Percentiles rank a stretch among this genome's conserved stretches.
Conservation (phyloP, 2,888 invertebrate species). For the Pheosia tremula region DNA sequence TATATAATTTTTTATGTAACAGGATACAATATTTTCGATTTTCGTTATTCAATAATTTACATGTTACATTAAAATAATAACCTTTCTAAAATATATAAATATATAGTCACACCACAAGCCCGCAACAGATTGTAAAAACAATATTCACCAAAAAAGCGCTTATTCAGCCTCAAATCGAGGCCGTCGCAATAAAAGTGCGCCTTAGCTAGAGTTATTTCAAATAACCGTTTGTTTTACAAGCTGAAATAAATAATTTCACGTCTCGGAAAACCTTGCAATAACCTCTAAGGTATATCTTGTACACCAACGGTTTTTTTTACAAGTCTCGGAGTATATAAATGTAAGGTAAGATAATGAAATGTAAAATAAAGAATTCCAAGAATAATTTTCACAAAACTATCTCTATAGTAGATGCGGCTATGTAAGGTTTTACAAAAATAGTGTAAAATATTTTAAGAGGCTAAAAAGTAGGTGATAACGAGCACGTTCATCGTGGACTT, state of each 20-base stretch:
- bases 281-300: neutral
- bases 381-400: neutral
- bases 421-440: neutral
- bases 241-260: slow-evolving; percentile 7
- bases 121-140: slow-evolving; percentile 49
- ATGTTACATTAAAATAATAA: too few species aligned
- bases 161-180: slow-evolving; percentile 55
- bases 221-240: slow-evolving; percentile 19
- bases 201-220: slow-evolving; percentile 38
- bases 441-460: too few species aligned
- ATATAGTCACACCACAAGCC: neutral
- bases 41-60: too few species aligned
- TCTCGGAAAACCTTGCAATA: neutral
- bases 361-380: neutral
- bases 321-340: neutral
- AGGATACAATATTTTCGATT: too few species aligned
- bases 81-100: too few species aligned
- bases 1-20: too few species aligned
- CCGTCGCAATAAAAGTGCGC: slow-evolving; percentile 61
- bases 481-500: too few species aligned
- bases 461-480: too few species aligned
- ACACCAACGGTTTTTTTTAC: neutral
- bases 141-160: slow-evolving; percentile 55
- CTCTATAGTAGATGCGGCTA: neutral
- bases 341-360: neutral